A percentile compares a stretch with the other conserved stretches of the same genome.
Conservation (phyloP, 2,797 vertebrate species). For the Hoplostethus atlanticus region DNA sequence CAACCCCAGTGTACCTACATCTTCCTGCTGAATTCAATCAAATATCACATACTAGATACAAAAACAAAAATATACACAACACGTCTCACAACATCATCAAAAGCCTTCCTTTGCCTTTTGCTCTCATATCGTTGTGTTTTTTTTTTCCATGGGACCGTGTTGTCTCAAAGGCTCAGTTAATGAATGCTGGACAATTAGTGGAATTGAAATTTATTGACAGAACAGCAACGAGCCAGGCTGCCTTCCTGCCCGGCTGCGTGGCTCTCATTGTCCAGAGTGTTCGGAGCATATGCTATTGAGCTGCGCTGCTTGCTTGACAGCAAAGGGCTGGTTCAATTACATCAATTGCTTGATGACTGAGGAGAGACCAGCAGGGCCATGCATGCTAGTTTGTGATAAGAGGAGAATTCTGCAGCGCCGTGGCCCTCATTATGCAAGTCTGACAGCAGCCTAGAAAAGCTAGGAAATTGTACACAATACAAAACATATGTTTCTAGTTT, state of each 20-base stretch:
- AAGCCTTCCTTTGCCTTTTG: conserved; percentile 45
- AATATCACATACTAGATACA: conserved; percentile 55
- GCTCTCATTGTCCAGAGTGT: conserved; percentile 93
- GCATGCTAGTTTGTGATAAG: conserved; percentile 98
- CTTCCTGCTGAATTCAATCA: conserved; percentile 33
- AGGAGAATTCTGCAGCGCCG: conserved; percentile 91
- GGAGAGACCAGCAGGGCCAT: conserved; percentile 93
- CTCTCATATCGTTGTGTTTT: conserved; percentile 81
- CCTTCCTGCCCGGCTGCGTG: conserved; percentile 83
- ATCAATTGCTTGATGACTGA: conserved; percentile 95
- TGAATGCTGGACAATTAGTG: conserved; percentile 97
- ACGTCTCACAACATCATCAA: conserved; percentile 51
- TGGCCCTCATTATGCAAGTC: conserved; percentile 83
- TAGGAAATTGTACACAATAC: conserved; percentile 78
- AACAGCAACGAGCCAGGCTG: conserved; percentile 81
- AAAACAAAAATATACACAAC: conserved; percentile 55
- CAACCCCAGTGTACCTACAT: conserved; percentile 26
- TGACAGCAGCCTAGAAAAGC: conserved; percentile 82
- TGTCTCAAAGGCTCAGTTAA: conserved; percentile 89
- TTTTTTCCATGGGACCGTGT: conserved; percentile 75
- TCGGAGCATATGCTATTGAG: conserved; percentile 88
- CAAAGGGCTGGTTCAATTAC: conserved; percentile 93
- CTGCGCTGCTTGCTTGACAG: conserved; percentile 88
- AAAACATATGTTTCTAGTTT: conserved; percentile 90
- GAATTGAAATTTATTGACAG: conserved; percentile 99